Conservation (phyloP, 1,140 invertebrate genomes). For the Matsumurasca onukii region DNA sequence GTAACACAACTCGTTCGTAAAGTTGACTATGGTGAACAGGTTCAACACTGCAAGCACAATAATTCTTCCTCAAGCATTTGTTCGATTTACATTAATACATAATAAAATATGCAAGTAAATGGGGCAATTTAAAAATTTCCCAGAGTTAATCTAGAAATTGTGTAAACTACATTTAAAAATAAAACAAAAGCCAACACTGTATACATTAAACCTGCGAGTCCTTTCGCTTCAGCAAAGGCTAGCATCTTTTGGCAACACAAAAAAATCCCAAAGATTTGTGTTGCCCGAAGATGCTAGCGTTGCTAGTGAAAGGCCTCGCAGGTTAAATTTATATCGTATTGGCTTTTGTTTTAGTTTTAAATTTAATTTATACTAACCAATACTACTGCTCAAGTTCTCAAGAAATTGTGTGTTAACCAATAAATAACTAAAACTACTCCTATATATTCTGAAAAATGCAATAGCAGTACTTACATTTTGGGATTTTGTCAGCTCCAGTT, state of each 20-base stretch:
- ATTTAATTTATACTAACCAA: not conserved
- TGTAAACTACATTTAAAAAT: not conserved
- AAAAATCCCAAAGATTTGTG: too few species aligned
- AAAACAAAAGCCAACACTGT: too few species aligned
- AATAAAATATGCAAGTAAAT: not conserved
- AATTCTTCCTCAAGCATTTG: not conserved
- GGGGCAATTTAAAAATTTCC: not conserved
- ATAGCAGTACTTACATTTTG: constrained; percentile 5
- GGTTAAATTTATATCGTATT: not conserved
- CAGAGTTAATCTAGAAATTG: not conserved
- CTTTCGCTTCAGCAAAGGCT: too few species aligned
- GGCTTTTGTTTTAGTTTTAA: not conserved
- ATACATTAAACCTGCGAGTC: too few species aligned
- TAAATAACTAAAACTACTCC: not conserved
- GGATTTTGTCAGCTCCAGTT: not conserved
- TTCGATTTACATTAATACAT: not conserved
- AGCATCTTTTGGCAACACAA: too few species aligned
- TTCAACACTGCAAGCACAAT: constrained; percentile 54
- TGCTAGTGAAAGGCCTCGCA: not conserved
- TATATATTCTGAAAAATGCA: not conserved
- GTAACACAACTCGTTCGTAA: constrained; percentile 63
- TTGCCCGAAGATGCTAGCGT: not conserved
- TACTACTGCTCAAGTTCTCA: not conserved
- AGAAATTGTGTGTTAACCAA: not conserved
- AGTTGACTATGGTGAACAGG: constrained; percentile 71